Percentiles rank a stretch among this genome's conserved stretches.
These are phyloP conservation scores for Sylvicapra grimmia DNA, from an alignment of 2,113 vertebrate species.

Conservation along the genomic window DNA sequence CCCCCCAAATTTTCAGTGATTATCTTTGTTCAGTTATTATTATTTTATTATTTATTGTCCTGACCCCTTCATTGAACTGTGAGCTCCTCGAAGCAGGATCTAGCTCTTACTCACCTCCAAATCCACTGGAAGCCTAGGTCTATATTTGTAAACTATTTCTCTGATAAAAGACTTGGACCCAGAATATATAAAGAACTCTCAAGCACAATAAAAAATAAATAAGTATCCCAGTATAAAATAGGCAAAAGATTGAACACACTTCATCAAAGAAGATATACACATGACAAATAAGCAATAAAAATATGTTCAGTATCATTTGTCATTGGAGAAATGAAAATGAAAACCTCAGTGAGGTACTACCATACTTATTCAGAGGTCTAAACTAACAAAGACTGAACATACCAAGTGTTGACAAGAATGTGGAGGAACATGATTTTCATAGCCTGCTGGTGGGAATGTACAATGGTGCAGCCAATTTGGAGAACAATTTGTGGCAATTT, in stretches of 20 bases:
- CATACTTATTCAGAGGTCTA: not conserved
- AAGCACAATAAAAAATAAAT: not conserved
- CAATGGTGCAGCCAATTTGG: not conserved
- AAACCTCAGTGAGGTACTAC: not conserved
- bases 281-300: not conserved
- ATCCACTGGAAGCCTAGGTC: not conserved
- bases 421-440: not conserved
- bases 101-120: not conserved
- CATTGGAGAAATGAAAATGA: not conserved
- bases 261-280: not conserved
- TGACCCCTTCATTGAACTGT: not conserved
- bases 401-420: not conserved
- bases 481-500: not conserved
- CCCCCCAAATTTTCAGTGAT: not conserved
- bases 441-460: not conserved
- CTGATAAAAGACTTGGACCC: not conserved
- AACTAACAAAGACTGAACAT: not conserved
- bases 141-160: conserved; percentile 13
- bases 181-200: not conserved
- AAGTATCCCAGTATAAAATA: not conserved
- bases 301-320: not conserved
- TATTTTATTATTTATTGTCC: not conserved
- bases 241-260: not conserved
- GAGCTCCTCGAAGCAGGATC: not conserved
- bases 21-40: not conserved